Evolutionary conservation across 2,797 vertebrate species (phyloP), one percentile per base, ranked within the genome.

Genomic region (Acestrorhynchus altus): DNA sequence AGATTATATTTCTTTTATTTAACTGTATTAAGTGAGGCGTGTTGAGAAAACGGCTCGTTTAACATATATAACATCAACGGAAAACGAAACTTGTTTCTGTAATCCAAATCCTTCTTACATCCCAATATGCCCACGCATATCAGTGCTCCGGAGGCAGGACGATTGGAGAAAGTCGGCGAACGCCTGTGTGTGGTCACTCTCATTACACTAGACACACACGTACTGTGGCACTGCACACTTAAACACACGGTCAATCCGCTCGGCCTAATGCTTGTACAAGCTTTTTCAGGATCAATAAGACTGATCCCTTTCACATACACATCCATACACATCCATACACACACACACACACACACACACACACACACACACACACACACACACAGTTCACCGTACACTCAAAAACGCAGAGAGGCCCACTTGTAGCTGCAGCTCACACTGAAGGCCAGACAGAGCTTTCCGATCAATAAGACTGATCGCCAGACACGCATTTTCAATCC

Each of bases 171-270:
- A 64, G 54, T 24, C 9, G 11, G 31, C 31, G n/a, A n/a, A n/a
- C n/a, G 54, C 24, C 63, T 42, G 24, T 61, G 72, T 74, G 64
- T 20, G 54, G 57, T 64, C 56, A 51, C 47, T 73, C 75, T 35
- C 64, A 66, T 73, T 81, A 70, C 42, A 63, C 75, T 65, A 46
- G 40, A 74, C 75, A 51, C 70, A 78, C 83, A 59, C 51, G 20
- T 46, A 57, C 64, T 8, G 54, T 63, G 31, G 39, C 35, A 20
- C 16, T 9, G 68, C 18, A 52, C 56, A 28, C 54, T 54, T 9
- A 18, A 22, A 54, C 51, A 18, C 20, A 22, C 8, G 4, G 9
- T 54, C 51, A 10, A 22, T 1, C 20, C 20, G 11, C 20, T 11
- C n/a, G 8, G 4, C 9, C 51, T 52, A 20, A 20, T 20, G 51